These are phyloP conservation scores for Pitta sordida DNA, from an alignment of 2,113 vertebrate species.

Conservation along the genomic window DNA sequence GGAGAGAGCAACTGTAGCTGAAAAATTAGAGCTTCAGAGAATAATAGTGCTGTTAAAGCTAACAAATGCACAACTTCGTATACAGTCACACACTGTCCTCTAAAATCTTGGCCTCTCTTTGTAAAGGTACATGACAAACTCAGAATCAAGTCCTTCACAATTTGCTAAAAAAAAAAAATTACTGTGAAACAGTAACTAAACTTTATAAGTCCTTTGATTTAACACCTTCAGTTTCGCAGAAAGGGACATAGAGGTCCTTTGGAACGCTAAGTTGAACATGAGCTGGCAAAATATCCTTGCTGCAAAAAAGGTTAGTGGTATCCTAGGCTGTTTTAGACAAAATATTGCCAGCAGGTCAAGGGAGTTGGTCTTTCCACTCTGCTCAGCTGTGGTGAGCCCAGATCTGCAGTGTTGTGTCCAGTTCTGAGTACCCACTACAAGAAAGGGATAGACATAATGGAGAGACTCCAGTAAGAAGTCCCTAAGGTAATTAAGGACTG, in stretches of 20 bases:
- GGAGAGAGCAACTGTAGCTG: not conserved
- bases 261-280: not conserved
- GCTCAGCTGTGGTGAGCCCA: not conserved
- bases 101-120: not conserved
- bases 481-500: not conserved
- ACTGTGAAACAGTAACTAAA: not conserved
- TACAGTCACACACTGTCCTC: not conserved
- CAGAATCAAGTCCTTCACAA: not conserved
- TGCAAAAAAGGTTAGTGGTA: not conserved
- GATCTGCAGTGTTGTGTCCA: not conserved
- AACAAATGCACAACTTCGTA: not conserved
- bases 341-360: not conserved
- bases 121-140: not conserved
- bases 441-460: not conserved
- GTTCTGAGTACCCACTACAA: not conserved
- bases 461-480: not conserved
- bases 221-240: not conserved
- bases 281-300: not conserved
- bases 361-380: not conserved
- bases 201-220: not conserved
- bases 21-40: not conserved
- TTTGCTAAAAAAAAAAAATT: not conserved
- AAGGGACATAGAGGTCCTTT: not conserved
- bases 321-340: not conserved
- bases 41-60: fast-evolving